phyloP scores from a whole-genome alignment of 2,113 vertebrate genomes.

The Ochotona princeps region DNA sequence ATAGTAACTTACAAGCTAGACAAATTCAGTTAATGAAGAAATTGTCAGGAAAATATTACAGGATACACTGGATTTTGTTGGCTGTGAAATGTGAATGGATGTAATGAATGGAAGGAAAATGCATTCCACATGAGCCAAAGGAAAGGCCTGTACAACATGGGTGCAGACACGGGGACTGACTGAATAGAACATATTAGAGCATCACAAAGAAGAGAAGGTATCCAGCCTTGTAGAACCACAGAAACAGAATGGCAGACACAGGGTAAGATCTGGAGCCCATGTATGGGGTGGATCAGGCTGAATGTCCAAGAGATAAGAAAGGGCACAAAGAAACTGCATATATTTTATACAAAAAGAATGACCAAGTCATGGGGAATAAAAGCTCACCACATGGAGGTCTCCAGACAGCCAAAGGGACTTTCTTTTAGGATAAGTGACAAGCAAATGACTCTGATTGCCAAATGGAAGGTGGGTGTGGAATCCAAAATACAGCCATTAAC shows the following conservation, averaged over 20 bases:
- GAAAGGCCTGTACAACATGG: neutral
- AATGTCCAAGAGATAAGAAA: conserved; percentile 19
- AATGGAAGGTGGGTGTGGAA: conserved; percentile 63
- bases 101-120: neutral
- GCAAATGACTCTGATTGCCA: conserved; percentile 62
- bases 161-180: neutral
- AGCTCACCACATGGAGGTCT: conserved; percentile 18
- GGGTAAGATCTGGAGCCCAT: neutral
- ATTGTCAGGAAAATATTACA: neutral
- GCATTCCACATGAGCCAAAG: neutral
- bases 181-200: neutral
- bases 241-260: neutral
- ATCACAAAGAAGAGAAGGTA: neutral
- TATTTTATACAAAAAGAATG: neutral
- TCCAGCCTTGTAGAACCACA: neutral
- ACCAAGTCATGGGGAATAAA: conserved; percentile 31
- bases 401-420: conserved; percentile 46
- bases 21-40: neutral
- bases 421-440: conserved; percentile 57
- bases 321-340: neutral
- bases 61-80: neutral
- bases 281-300: neutral
- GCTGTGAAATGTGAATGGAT: neutral
- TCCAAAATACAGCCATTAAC: conserved; percentile 35
- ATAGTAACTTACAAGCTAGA: neutral